Conservation (phyloP, 2,888 invertebrate genomes). For the Epinotia ramella region DNA sequence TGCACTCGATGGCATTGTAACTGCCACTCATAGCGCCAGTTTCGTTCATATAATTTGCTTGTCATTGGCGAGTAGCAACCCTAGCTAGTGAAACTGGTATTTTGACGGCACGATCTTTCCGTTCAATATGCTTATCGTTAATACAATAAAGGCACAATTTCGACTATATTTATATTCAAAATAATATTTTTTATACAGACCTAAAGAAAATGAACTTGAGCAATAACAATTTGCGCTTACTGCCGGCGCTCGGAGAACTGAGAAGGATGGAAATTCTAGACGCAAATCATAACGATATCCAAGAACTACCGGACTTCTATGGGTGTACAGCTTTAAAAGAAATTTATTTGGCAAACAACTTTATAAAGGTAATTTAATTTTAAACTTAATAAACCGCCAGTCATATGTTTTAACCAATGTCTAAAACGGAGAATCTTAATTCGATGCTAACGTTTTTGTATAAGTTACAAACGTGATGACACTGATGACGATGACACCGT, state of each 20-base stretch:
- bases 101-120: conserved; percentile 48
- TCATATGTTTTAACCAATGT: background rate
- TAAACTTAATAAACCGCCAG: background rate
- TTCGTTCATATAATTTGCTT: background rate
- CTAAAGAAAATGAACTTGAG: conserved; percentile 90
- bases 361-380: conserved; percentile 86
- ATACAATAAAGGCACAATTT: background rate
- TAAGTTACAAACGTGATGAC: too few species aligned
- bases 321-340: conserved; percentile 92
- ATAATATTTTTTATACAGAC: conserved; percentile 68
- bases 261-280: conserved; percentile 91
- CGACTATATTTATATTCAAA: background rate
- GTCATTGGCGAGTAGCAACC: background rate
- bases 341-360: conserved; percentile 93
- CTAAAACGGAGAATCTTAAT: too few species aligned
- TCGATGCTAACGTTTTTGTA: too few species aligned
- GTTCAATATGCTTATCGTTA: background rate
- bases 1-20: background rate
- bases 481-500: too few species aligned
- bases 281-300: conserved; percentile 93
- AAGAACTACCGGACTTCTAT: conserved; percentile 89
- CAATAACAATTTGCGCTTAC: conserved; percentile 87
- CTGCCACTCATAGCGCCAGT: background rate
- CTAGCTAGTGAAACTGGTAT: background rate
- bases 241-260: conserved; percentile 90